Conservation (phyloP, 2,113 vertebrate species). For the Tupaia chinensis region DNA sequence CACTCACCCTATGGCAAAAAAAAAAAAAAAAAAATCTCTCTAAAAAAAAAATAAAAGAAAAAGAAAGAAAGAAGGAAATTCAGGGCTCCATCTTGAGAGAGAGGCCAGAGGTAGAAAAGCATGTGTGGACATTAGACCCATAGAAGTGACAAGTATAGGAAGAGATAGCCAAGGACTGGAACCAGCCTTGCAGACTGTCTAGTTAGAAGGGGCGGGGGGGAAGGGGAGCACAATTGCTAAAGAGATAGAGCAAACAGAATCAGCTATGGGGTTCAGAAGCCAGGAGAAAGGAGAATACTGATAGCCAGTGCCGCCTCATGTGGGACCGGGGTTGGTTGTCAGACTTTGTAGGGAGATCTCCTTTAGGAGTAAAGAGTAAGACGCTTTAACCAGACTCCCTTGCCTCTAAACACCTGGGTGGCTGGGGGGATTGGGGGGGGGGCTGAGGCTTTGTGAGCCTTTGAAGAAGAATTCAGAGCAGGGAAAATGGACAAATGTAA, state of each 20-base stretch:
- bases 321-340: not conserved
- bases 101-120: not conserved
- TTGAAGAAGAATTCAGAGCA: conserved; percentile 46
- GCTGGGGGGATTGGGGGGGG: not conserved
- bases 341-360: not conserved
- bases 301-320: not conserved
- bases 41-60: too few relatives aligned
- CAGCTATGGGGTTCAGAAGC: not conserved
- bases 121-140: not conserved
- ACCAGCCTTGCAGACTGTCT: not conserved
- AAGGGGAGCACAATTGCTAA: not conserved
- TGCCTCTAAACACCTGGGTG: conserved; percentile 41
- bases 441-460: conserved; percentile 38
- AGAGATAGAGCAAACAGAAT: not conserved
- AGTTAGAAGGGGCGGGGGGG: not conserved
- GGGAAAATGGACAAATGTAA: conserved; percentile 65
- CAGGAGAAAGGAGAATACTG: not conserved
- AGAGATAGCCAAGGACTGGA: not conserved
- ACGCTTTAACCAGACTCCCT: not conserved
- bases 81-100: not conserved
- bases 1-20: too few relatives aligned
- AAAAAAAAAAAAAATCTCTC: too few relatives aligned
- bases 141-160: not conserved
- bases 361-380: not conserved
- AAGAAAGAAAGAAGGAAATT: not conserved